Evolutionary conservation across 2,888 invertebrate genomes (phyloP).

Genomic region (Hyalella azteca): DNA sequence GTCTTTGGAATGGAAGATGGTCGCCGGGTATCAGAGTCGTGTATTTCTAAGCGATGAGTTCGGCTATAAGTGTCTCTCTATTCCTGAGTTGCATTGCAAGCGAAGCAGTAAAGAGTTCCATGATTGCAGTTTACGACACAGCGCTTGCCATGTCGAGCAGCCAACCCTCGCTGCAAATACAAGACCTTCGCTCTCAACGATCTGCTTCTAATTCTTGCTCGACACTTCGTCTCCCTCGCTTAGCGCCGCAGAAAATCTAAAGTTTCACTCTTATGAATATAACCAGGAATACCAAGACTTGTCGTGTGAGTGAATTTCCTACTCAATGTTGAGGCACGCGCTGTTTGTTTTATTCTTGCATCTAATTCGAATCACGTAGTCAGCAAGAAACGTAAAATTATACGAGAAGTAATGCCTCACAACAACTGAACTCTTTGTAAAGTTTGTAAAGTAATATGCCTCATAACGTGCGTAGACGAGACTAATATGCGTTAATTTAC

Average conservation of each 20-base stretch:
- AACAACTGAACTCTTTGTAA: too few relatives aligned
- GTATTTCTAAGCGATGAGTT: constrained; percentile 36
- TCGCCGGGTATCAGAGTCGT: constrained; percentile 21
- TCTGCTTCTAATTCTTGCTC: neutral
- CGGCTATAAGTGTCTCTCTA: constrained; percentile 6
- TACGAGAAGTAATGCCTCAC: too few relatives aligned
- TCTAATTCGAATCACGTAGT: too few relatives aligned
- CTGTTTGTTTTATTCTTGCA: too few relatives aligned
- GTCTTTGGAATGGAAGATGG: neutral
- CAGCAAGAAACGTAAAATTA: too few relatives aligned
- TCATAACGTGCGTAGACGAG: too few relatives aligned
- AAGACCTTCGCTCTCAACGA: constrained; percentile 7
- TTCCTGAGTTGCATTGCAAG: constrained; percentile 22
- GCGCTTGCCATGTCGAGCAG: neutral
- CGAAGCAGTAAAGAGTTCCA: neutral
- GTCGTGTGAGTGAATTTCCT: too few relatives aligned
- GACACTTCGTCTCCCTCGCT: neutral
- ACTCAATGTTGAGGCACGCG: too few relatives aligned
- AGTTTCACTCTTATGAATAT: neutral
- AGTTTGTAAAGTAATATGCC: too few relatives aligned
- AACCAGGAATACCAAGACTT: too few relatives aligned
- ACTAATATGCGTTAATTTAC: too few relatives aligned
- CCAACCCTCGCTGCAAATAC: constrained; percentile 1
- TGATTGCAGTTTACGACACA: constrained; percentile 19
- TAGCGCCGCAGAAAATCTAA: neutral